phyloP scores from a whole-genome alignment of 2,797 vertebrate species.

The Chelonia mydas region DNA sequence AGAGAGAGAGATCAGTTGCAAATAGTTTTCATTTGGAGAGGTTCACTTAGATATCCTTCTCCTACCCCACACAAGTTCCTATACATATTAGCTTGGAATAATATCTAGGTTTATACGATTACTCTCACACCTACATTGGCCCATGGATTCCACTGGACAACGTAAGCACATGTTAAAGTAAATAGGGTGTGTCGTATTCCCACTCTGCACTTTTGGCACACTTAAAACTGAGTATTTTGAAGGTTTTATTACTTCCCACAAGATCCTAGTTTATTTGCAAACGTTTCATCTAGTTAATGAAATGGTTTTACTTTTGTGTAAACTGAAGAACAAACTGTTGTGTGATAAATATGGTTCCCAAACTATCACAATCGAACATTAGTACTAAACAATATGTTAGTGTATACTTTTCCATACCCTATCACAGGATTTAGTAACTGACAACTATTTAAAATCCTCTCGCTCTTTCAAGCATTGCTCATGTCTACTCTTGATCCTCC shows the following conservation, averaged over 20 bases:
- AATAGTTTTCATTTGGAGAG: neutral
- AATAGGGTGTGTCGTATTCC: neutral
- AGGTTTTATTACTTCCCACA: neutral
- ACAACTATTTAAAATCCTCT: neutral
- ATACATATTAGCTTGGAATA: neutral
- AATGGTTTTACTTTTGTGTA: accelerated
- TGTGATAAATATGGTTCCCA: neutral
- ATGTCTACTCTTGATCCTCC: neutral
- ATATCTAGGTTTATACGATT: neutral
- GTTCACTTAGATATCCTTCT: neutral
- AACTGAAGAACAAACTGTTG: neutral
- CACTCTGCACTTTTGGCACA: neutral
- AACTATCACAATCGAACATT: neutral
- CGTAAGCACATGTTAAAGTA: neutral
- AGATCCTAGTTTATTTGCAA: neutral
- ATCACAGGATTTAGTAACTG: neutral
- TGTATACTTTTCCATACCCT: neutral
- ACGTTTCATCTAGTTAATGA: neutral
- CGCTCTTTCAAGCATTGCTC: neutral
- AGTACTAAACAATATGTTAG: neutral
- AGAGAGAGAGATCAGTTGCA: neutral
- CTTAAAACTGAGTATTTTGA: neutral
- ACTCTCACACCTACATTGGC: neutral
- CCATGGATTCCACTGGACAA: neutral
- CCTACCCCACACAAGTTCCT: neutral